Percentiles rank a stretch among this genome's conserved stretches.
These are phyloP conservation scores for Momotus momota DNA, from an alignment of 2,797 vertebrate species.

Conservation along the genomic window DNA sequence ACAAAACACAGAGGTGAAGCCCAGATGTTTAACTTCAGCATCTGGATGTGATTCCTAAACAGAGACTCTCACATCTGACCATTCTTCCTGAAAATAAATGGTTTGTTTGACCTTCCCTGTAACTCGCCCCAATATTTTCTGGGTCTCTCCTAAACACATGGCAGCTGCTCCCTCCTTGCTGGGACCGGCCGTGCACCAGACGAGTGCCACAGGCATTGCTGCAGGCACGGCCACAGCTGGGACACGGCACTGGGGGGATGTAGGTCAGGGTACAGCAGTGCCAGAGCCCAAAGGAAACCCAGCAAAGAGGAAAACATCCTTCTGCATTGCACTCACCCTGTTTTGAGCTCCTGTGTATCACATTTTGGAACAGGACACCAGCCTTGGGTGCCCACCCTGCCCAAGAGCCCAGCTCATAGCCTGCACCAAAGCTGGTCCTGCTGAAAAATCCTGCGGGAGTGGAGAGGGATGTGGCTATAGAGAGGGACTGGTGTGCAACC, in stretches of 20 bases:
- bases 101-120: slow-evolving; percentile 39
- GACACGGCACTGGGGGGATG: rapidly evolving
- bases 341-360: not conserved
- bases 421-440: not conserved
- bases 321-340: not conserved
- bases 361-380: not conserved
- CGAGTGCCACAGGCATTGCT: not conserved
- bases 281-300: rapidly evolving
- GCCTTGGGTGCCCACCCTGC: not conserved
- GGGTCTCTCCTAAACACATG: not conserved
- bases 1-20: slow-evolving; percentile 61
- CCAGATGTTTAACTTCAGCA: slow-evolving; percentile 72
- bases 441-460: not conserved
- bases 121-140: not conserved
- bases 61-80: slow-evolving; percentile 48
- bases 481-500: not conserved
- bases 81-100: slow-evolving; percentile 51
- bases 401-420: not conserved
- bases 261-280: not conserved
- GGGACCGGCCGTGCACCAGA: not conserved
- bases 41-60: slow-evolving; percentile 69
- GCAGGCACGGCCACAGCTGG: rapidly evolving
- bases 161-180: not conserved
- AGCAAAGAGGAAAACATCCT: not conserved
- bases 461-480: not conserved